phyloP scores from a whole-genome alignment of 2,113 vertebrate genomes.

The Poeciliopsis retropinna region DNA sequence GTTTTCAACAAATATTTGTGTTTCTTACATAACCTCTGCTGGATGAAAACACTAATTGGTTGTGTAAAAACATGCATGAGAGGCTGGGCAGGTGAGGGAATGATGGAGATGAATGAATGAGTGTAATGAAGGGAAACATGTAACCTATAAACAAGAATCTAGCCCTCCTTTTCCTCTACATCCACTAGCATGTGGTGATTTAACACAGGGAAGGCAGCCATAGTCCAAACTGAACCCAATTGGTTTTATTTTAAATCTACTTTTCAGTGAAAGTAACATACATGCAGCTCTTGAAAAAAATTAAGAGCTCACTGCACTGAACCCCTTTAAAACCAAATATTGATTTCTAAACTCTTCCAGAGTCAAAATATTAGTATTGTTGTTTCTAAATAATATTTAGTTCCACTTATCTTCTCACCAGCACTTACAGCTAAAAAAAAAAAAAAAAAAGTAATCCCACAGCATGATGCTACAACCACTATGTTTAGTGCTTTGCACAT shows the following conservation, averaged over 20 bases:
- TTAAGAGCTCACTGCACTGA: no score
- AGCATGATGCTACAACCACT: not conserved
- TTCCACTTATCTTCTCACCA: not conserved
- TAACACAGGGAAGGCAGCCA: constrained; percentile 13
- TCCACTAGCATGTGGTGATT: constrained; percentile 49
- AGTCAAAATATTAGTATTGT: no score
- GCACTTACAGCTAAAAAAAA: not conserved
- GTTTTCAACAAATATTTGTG: constrained; percentile 78
- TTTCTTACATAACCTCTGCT: constrained; percentile 72
- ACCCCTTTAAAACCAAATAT: no score
- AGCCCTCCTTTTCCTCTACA: constrained; percentile 33
- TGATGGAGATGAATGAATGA: constrained; percentile 42
- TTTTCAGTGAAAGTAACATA: no score
- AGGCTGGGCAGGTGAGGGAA: constrained; percentile 26
- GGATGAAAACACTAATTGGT: constrained; percentile 74
- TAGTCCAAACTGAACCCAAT: not conserved
- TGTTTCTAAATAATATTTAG: not conserved
- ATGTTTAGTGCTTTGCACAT: not conserved
- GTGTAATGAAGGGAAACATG: constrained; percentile 5
- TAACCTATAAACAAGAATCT: constrained; percentile 49
- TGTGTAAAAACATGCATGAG: constrained; percentile 65
- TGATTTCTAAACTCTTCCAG: no score
- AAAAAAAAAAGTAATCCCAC: not conserved
- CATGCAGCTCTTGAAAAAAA: no score
- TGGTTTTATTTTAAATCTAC: not conserved